Evolutionary conservation across 2,797 vertebrate species (phyloP).

Genomic region (Lateolabrax maculatus): DNA sequence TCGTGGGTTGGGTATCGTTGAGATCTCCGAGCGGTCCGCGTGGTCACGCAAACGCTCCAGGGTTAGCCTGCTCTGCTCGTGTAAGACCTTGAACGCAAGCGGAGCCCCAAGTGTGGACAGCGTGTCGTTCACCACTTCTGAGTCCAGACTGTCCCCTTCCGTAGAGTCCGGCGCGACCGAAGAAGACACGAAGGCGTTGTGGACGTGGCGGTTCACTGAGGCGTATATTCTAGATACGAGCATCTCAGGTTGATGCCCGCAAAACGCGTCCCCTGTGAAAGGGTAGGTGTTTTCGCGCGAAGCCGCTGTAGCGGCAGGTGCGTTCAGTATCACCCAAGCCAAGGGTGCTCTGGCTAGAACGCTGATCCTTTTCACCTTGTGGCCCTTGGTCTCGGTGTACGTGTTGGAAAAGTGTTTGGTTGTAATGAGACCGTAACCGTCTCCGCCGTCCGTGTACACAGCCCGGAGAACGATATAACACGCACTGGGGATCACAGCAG

Average conservation of each 20-base stretch:
- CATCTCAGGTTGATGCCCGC: background rate
- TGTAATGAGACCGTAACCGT: background rate
- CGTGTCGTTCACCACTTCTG: background rate
- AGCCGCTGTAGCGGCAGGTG: too few relatives aligned
- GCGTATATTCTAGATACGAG: background rate
- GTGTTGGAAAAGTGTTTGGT: background rate
- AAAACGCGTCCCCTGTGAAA: background rate
- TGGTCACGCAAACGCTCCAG: background rate
- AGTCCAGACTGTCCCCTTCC: background rate
- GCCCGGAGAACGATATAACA: background rate
- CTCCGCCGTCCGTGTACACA: background rate
- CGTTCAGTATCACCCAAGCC: slow-evolving; percentile 5
- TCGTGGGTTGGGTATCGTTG: background rate
- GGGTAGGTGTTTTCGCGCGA: too few relatives aligned
- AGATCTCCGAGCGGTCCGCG: background rate
- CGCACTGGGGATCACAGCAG: background rate
- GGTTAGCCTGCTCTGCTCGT: slow-evolving; percentile 23
- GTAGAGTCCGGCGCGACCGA: background rate
- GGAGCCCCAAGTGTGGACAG: slow-evolving; percentile 5
- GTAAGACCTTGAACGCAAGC: slow-evolving; percentile 16
- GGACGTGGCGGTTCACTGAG: background rate
- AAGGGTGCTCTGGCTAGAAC: background rate
- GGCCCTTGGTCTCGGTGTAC: background rate
- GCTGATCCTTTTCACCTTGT: background rate
- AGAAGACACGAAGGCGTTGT: background rate